Evolutionary conservation across 1,140 invertebrate species (phyloP), one percentile per base, ranked within the genome.

Genomic region (Hyposmocoma kahamanoa): DNA sequence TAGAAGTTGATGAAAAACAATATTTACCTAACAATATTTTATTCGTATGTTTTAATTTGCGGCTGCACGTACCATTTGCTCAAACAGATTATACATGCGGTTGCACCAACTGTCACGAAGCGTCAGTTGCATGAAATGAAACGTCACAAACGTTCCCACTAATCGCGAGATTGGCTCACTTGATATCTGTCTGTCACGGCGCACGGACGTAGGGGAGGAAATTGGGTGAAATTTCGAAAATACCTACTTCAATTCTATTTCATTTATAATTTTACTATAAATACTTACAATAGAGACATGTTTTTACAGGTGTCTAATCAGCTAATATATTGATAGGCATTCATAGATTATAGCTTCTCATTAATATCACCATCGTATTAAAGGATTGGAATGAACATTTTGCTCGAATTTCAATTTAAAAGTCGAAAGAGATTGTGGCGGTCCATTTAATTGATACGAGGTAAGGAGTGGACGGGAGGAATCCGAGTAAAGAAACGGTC

Each of bases 401-500:
- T 36, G 11, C 11, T 8, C 11, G 32, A 17, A n/a, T 36, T 36
- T 36, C 15, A 36, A 36, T 36, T 48, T 49, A 41, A 42, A 49
- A 49, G 15, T 42, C 36, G n/a, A 36, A 28, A 41, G 60, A 80
- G 76, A 83, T 82, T 67, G 74, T 67, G 62, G 59, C 67, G 61
- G 53, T 21, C 64, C 67, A 69, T 74, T 80, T 76, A 83, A 80
- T 83, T 80, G 78, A 83, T 83, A 83, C 58, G 51, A 42, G 34
- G 34, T 42, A n/a, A 47, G 47, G 49, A 38, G 34, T 39, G 45
- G 44, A 21, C 44, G 32, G 18, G 30, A 60, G 68, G 72, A 75
- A 73, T 80, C 70, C 73, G 53, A 65, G 61, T 69, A 60, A 67
- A 39, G 72, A 64, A 72, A 75, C 73, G 72, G 72, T 82, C 75